Percentiles rank a stretch among this genome's conserved stretches.
These are phyloP conservation scores for Python bivittatus DNA, from an alignment of 2,113 vertebrate species.

Conservation along the genomic window DNA sequence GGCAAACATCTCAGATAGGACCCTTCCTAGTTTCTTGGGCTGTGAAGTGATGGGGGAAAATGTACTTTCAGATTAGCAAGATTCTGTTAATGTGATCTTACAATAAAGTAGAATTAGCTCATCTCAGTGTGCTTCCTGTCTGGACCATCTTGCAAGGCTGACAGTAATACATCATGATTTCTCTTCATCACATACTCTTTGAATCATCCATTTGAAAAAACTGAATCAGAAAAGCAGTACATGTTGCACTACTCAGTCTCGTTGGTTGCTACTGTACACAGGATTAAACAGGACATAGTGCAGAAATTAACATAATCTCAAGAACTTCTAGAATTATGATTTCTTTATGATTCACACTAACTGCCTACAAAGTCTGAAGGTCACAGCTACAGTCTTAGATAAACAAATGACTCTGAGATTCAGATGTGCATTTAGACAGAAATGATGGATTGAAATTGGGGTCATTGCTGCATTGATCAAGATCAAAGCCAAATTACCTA, in stretches of 20 bases:
- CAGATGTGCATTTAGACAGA: not conserved
- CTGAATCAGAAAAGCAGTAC: too few species aligned
- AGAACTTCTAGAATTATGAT: not conserved
- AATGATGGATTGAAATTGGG: not conserved
- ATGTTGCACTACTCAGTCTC: not conserved
- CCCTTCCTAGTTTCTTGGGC: too few species aligned
- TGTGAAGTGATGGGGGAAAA: too few species aligned
- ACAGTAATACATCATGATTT: too few species aligned
- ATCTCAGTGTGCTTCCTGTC: too few species aligned
- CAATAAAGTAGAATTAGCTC: too few species aligned
- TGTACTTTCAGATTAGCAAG: too few species aligned
- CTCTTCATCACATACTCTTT: too few species aligned
- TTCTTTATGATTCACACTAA: not conserved
- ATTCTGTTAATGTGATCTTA: too few species aligned
- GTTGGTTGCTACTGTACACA: not conserved
- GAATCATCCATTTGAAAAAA: too few species aligned
- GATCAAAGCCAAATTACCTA: not conserved
- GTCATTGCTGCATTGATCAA: not conserved
- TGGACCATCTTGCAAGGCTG: too few species aligned
- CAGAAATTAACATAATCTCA: not conserved
- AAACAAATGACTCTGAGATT: not conserved
- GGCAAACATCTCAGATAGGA: too few species aligned
- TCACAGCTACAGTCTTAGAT: not conserved
- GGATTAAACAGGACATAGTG: not conserved
- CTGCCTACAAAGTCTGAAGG: not conserved